Evolutionary conservation across 2,113 vertebrate species (phyloP), one percentile per base, ranked within the genome.

Genomic region (Ornithorhynchus anatinus): DNA sequence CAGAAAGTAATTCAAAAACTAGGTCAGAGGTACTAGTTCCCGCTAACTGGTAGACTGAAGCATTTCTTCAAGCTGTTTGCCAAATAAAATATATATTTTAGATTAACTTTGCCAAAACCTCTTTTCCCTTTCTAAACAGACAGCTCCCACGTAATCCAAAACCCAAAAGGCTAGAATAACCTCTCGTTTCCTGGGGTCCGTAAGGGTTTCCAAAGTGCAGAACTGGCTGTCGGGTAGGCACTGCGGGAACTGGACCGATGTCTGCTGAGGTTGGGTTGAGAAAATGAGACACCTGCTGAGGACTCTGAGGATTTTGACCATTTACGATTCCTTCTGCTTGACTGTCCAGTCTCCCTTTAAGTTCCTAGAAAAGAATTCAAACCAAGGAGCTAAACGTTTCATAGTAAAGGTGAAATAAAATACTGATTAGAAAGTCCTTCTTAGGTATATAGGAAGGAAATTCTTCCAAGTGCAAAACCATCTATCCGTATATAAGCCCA

Each of bases 161-260:
- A 31, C 37, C 27, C 50, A 39, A 62, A 57, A 51, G 23, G 63
- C 20, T 60, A 43, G 72, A 67, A 81, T 27, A 32, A 95, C 97
- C 97, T 95, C 95, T 96, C 50, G 91, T 91, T 77, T 95, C 93
- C 38, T 92, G 91, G 27, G 89, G 56, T 57, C 91, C 87, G 37
- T 99, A 99, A 6, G 97, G 98, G 74, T 99, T 98, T 79, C 96
- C 96, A 86, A 93, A 98, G 2, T 97, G 95, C 86, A 99, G 84
- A 66, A 95, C 91, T 56, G 94, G 94, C 11, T 95, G 91, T 48
- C 93, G 89, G 66, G 89, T 84, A 57, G 96, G 89, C 58, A 96
- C 90, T 66, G 93, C 85, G 56, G 95, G 88, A 56, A 94, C 85
- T 3, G 88, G 90, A 13, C 93, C 92, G 27, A 81, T 89, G 20